These are phyloP conservation scores for Pteronura brasiliensis DNA, from an alignment of 2,113 vertebrate genomes.

Conservation along the genomic window DNA sequence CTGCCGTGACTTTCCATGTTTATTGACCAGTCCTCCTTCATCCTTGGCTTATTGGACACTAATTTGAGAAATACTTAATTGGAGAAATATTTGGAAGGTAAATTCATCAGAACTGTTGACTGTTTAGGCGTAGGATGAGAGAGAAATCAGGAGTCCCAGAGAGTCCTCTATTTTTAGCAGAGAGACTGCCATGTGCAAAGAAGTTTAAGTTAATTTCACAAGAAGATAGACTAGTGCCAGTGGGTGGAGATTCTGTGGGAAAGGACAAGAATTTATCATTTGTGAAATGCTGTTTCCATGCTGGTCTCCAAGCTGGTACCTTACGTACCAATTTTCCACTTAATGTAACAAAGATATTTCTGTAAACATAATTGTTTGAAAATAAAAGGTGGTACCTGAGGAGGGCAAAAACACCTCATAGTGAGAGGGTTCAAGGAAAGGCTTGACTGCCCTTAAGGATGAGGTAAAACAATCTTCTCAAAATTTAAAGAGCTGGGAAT, in stretches of 20 bases:
- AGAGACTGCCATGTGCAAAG: background rate
- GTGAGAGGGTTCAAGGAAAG: background rate
- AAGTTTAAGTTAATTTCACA: background rate
- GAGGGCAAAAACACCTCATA: background rate
- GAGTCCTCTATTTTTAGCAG: background rate
- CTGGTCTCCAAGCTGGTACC: background rate
- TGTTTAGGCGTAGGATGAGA: background rate
- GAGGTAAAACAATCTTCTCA: background rate
- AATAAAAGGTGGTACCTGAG: background rate
- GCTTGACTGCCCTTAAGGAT: background rate
- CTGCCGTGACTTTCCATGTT: background rate
- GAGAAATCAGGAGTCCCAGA: background rate
- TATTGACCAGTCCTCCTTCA: background rate
- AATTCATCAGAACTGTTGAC: background rate
- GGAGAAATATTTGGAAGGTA: conserved; percentile 29
- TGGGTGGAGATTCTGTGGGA: background rate
- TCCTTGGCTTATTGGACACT: background rate
- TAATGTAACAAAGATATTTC: background rate
- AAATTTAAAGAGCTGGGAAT: background rate
- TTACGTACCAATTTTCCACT: background rate
- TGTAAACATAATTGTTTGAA: conserved; percentile 9
- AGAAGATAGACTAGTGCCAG: background rate
- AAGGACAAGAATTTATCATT: background rate
- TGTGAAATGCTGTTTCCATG: background rate
- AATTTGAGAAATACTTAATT: conserved; percentile 28